phyloP scores from a whole-genome alignment of 2,888 invertebrate species.

The Chrysolina oricalcia region DNA sequence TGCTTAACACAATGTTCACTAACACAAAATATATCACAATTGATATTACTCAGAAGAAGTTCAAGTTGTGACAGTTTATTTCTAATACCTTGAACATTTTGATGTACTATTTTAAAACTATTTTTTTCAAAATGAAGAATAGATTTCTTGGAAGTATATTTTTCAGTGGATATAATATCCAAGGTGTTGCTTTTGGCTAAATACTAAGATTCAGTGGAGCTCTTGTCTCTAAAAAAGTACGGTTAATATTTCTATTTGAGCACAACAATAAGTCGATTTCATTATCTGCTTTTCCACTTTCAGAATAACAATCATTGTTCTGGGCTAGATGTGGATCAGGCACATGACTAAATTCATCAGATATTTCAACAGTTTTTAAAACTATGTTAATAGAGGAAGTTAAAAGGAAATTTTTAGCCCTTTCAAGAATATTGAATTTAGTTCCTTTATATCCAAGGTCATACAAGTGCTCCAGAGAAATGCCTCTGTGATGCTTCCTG shows the following conservation, averaged over 20 bases:
- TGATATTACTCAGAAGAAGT: neutral
- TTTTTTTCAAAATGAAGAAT: conserved; percentile 11
- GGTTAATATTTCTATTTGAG: conserved; percentile 1
- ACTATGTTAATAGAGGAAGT: conserved; percentile 11
- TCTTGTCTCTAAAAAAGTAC: conserved; percentile 20
- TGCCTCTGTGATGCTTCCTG: conserved; percentile 11
- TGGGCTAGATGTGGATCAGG: conserved; percentile 7
- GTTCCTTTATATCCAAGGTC: neutral
- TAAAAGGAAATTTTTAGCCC: conserved; percentile 20
- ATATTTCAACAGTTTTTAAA: too few species aligned
- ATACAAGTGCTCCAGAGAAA: neutral
- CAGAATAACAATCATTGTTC: conserved; percentile 19
- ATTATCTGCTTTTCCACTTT: conserved; percentile 17
- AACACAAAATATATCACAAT: too few species aligned
- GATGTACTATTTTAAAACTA: too few species aligned
- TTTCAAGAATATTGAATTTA: conserved; percentile 12
- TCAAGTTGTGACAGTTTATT: conserved; percentile 16
- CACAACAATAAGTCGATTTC: conserved; percentile 4
- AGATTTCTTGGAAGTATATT: conserved; percentile 14
- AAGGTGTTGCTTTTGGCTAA: conserved; percentile 21
- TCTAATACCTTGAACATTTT: too few species aligned
- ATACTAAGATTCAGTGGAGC: conserved; percentile 23
- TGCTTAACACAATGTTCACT: too few species aligned
- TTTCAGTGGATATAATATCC: conserved; percentile 21
- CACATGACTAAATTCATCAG: conserved; percentile 10